Conservation (phyloP, 2,113 vertebrate genomes). For the Corythoichthys haematopterus region DNA sequence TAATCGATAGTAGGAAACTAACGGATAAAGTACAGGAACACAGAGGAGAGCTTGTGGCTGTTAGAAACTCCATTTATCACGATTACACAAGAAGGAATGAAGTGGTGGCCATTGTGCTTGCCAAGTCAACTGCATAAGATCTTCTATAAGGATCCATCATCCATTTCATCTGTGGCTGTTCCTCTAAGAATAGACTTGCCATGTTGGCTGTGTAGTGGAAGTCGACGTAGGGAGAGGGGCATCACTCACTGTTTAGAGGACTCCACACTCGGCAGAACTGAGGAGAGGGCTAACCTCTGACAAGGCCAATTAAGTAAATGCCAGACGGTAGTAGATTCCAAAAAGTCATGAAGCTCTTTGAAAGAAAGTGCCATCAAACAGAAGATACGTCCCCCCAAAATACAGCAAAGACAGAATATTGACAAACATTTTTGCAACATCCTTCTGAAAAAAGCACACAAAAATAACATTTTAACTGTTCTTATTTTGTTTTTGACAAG, state of each 20-base stretch:
- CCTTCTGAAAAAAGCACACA: too few relatives aligned
- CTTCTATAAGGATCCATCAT: conserved; percentile 1
- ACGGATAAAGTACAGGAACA: conserved; percentile 38
- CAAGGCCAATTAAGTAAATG: neutral
- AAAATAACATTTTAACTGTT: too few relatives aligned
- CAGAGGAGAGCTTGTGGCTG: conserved; percentile 24
- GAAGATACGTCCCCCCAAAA: neutral
- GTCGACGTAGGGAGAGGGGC: neutral
- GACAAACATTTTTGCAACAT: too few relatives aligned
- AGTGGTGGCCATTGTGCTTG: conserved; percentile 17
- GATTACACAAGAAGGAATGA: conserved; percentile 46
- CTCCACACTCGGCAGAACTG: neutral
- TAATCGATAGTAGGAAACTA: conserved; percentile 47
- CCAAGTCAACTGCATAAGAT: conserved; percentile 9
- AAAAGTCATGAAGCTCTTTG: neutral
- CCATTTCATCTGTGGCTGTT: neutral
- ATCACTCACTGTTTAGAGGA: neutral
- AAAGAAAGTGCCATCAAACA: neutral
- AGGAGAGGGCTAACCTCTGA: neutral
- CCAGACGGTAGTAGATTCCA: neutral
- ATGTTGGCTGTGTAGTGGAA: neutral
- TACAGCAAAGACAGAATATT: neutral
- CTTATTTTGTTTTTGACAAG: too few relatives aligned
- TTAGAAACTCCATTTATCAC: conserved; percentile 36
- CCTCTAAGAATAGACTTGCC: conserved; percentile 1